These are phyloP conservation scores for Dasyurus viverrinus DNA, from an alignment of 2,113 vertebrate species.

Conservation along the genomic window DNA sequence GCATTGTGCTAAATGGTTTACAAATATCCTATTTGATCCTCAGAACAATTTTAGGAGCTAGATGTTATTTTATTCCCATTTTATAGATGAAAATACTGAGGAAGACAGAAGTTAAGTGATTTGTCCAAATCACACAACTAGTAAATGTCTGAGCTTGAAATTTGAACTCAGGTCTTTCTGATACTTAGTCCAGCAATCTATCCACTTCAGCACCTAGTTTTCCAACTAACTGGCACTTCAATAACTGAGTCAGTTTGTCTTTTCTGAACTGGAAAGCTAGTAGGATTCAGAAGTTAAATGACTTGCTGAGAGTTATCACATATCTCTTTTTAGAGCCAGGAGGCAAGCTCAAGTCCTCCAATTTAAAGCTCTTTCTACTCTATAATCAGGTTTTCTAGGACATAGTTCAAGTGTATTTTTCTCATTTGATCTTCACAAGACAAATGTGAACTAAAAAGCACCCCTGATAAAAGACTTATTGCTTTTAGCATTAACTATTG, in stretches of 20 bases:
- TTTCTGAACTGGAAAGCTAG: not conserved
- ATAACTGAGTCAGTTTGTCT: not conserved
- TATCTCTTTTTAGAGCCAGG: not conserved
- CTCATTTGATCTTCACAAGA: not conserved
- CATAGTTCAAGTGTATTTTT: not conserved
- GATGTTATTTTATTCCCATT: not conserved
- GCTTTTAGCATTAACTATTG: not conserved
- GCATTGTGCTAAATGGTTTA: not conserved
- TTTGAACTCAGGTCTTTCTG: not conserved
- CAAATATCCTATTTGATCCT: not conserved
- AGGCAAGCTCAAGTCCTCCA: not conserved
- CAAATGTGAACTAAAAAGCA: not conserved
- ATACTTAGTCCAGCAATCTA: not conserved
- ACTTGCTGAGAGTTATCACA: not conserved
- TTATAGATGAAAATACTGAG: not conserved
- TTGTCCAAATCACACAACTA: not conserved
- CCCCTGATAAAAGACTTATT: not conserved
- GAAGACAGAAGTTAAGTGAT: not conserved
- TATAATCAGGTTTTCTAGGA: not conserved
- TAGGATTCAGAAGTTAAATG: not conserved
- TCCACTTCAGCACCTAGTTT: not conserved
- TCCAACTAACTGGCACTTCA: not conserved
- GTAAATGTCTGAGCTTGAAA: not conserved
- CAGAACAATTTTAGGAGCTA: not conserved
- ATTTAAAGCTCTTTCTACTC: not conserved